Evolutionary conservation across 2,888 invertebrate genomes (phyloP), one percentile per base, ranked within the genome.

Genomic region (Melinaea menophilus): DNA sequence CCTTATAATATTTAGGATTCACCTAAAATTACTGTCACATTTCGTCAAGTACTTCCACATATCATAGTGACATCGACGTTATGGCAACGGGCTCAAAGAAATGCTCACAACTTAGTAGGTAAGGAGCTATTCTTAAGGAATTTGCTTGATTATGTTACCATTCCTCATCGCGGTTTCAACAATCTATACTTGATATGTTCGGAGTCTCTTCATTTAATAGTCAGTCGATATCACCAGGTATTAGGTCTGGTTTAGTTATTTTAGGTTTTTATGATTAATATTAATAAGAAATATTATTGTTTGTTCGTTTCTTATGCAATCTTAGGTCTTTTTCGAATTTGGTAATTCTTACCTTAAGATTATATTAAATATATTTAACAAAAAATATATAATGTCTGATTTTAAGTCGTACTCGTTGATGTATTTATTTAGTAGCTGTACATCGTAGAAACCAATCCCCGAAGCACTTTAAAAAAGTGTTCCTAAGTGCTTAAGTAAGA

Each of bases 61-160:
- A 82, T 86, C 84, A 84, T 78, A 72, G 78, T 78, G 84, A 84
- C 85, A 76, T 80, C 74, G 76, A 70, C 81, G 79, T 84, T 86
- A 86, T 86, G 85, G 84, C 84, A 81, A 76, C 75, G 73, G 72
- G 75, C 77, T 56, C 73, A 75, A 80, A 79, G 78, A 82, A 80
- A 82, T 82, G 75, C 74, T 71, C 72, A 70, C 75, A 75, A 68
- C 68, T 72, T 69, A 71, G 67, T 71, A 72, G 71, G 71, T 73
- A 70, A 67, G 66, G 62, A 73, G 70, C 71, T 74, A 73, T 74
- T 72, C 76, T 71, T 74, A 77, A 75, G 74, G 75, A 79, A 81
- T 78, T 78, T 72, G 72, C 72, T 75, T 80, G 80, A 84, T 78
- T 81, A 81, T 82, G 78, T 74, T 72, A 65, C 74, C 75, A 82